Percentiles rank a stretch among this genome's conserved stretches.
Conservation (phyloP, 1,140 invertebrate genomes). For the Coptotermes formosanus region DNA sequence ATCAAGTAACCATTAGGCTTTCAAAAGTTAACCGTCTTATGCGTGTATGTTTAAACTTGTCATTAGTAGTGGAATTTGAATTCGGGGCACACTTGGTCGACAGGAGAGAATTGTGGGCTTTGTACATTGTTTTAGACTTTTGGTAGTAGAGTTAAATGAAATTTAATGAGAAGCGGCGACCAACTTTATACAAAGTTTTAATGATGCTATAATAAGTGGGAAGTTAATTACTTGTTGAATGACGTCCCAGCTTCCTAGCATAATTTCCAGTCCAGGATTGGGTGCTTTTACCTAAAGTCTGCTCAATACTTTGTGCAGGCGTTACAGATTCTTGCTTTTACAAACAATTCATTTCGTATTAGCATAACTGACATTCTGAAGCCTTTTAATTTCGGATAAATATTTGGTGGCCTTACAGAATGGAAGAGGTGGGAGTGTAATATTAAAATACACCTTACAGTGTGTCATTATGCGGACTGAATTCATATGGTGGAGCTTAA, state of each 20-base stretch:
- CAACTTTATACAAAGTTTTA: background rate
- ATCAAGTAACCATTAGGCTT: too few relatives aligned
- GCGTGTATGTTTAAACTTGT: background rate
- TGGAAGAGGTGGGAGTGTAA: too few relatives aligned
- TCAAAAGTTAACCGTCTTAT: too few relatives aligned
- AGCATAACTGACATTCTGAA: too few relatives aligned
- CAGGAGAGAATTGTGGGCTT: background rate
- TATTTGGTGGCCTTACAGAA: too few relatives aligned
- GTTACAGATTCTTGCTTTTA: too few relatives aligned
- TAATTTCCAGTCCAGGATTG: background rate
- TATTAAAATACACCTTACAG: too few relatives aligned
- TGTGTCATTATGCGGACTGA: too few relatives aligned
- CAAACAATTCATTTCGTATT: too few relatives aligned
- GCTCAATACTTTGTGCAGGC: too few relatives aligned
- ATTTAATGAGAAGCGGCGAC: background rate
- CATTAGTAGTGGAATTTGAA: background rate
- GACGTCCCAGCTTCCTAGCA: background rate
- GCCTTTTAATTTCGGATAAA: too few relatives aligned
- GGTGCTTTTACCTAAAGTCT: background rate
- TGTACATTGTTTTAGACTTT: background rate
- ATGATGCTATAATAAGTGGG: background rate
- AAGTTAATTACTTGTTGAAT: background rate
- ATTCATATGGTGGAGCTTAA: too few relatives aligned
- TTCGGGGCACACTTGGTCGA: background rate
- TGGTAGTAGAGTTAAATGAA: background rate